A percentile compares a stretch with the other conserved stretches of the same genome.
phyloP scores from a whole-genome alignment of 1,140 invertebrate species.

The Drosophila insularis region DNA sequence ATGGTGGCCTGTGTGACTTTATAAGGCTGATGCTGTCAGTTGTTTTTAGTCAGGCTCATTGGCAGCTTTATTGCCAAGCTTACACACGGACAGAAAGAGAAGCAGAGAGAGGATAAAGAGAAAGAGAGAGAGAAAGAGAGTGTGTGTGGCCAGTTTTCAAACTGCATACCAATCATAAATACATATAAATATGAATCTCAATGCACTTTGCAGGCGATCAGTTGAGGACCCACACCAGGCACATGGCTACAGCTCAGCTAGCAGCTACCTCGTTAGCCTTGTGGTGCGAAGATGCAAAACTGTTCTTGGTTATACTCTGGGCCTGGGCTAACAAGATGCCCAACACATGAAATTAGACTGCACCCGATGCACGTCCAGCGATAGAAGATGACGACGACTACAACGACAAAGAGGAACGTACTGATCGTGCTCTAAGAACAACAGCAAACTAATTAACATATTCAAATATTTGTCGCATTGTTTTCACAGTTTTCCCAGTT shows the following conservation, averaged over 20 bases:
- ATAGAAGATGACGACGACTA: slow-evolving; percentile 40
- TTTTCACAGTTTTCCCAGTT: slow-evolving; percentile 54
- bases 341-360: slow-evolving; percentile 80
- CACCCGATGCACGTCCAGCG: slow-evolving; percentile 71
- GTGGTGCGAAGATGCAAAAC: slow-evolving; percentile 76
- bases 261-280: slow-evolving; percentile 55
- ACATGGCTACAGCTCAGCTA: neutral
- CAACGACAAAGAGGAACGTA: slow-evolving; percentile 45
- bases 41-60: slow-evolving; percentile 71
- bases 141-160: slow-evolving; percentile 42
- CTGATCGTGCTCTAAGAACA: slow-evolving; percentile 69
- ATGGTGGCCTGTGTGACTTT: slow-evolving; percentile 66
- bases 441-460: slow-evolving; percentile 73
- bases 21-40: slow-evolving; percentile 73
- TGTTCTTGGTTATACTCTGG: slow-evolving; percentile 35
- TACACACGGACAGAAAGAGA: neutral
- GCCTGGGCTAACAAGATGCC: slow-evolving; percentile 66
- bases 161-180: slow-evolving; percentile 73
- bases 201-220: slow-evolving; percentile 53
- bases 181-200: slow-evolving; percentile 71
- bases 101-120: too few relatives aligned
- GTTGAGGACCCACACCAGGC: neutral
- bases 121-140: neutral
- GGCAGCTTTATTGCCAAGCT: slow-evolving; percentile 68
- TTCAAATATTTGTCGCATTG: slow-evolving; percentile 80